Base-by-base conservation (phyloP, 2,888 invertebrate species). In the Nemotelus pantherinus region DNA sequence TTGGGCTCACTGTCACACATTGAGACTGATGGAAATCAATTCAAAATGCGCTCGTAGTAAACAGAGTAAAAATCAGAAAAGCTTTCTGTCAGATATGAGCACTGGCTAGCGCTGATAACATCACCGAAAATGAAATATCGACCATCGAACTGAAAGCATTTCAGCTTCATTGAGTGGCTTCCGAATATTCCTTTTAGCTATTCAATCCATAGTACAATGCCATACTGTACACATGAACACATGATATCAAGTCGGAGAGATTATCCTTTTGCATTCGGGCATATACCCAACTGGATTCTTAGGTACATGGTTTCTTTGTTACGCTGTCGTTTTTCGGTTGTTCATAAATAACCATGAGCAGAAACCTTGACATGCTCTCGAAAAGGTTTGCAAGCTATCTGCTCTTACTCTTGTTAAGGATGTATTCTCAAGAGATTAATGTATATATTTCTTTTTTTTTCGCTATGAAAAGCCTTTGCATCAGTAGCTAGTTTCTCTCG, bases 321-420 rank as follows among this genome's bases (percentile, higher is more conserved):
- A 78, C 68, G 77, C 77, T 78, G 78, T 78, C 74, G 76, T 78
- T 78, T 71, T 71, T 78, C 63, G 76, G 76, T 78, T 74, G 78
- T 78, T 78, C 78, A 78, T 78, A 78, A 78, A 78, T 78, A 78
- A 78, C 78, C 78, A 77, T 72, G 74, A 78, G 77, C 78, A 78
- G 76, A 77, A 78, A 50, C 71, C 78, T 77, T 78, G 78, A 78
- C 78, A 78, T 77, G 78, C 77, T 77, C 71, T 78, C 78, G 77
- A 71, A 78, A 72, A 78, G 78, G 78, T 78, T 72, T 71, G 57
- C 58, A 72, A 45, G 77, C 55, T 78, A 41, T 76, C 57, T 41
- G 3, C 5, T 71, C 55, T 60, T 45, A 67, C 67, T 78, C 67
- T 71, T 77, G 71, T 78, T 65, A 72, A 58, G 76, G 58, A 78